Conservation (phyloP, 1,140 invertebrate genomes). For the Rhopalosiphum maidis region DNA sequence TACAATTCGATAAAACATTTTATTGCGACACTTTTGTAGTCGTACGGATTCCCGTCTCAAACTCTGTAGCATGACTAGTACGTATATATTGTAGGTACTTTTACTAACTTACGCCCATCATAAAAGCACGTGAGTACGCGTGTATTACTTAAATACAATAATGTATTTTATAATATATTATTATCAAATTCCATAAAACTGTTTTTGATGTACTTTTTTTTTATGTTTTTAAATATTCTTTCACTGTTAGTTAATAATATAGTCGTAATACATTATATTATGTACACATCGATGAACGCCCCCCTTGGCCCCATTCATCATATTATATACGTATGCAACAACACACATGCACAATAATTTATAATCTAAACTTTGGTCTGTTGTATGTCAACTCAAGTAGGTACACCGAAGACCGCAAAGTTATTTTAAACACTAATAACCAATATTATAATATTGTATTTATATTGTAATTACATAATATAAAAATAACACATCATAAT, state of each 20-base stretch:
- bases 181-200: neutral
- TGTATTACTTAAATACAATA: neutral
- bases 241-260: neutral
- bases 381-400: neutral
- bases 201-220: neutral
- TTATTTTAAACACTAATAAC: neutral
- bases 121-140: neutral
- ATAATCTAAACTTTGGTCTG: neutral
- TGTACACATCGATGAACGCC: neutral
- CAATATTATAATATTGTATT: neutral
- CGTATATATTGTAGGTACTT: neutral
- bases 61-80: neutral
- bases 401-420: neutral
- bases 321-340: neutral
- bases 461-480: neutral
- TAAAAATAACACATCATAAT: neutral
- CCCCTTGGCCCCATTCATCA: neutral
- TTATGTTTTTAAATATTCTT: neutral
- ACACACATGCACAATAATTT: neutral
- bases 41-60: neutral
- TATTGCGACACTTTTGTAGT: neutral
- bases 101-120: neutral
- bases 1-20: constrained; percentile 11
- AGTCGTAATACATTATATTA: neutral
- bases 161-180: neutral